Base-by-base conservation (phyloP, 2,888 invertebrate species). In the Thumatha senex region DNA sequence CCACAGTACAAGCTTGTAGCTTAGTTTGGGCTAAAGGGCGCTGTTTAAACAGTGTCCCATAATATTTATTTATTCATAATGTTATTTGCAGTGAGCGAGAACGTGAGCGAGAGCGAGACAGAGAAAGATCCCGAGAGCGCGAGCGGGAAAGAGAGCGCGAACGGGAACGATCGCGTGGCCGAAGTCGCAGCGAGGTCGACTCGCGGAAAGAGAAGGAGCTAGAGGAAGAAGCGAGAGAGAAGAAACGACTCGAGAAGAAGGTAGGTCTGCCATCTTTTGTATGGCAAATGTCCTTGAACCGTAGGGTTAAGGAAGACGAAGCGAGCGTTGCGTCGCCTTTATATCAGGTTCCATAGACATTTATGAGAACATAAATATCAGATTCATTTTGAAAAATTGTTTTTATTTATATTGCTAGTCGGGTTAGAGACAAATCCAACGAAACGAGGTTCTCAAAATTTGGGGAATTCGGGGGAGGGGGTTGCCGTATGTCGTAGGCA, bases 191-290 rank as follows among this genome's bases (percentile, higher is more conserved):
- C 83, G 91, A 94, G 84, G 82, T 86, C 9, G 96, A 96, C 76
- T 89, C 95, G 56, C 90, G 95, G 48, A 92, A 94, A 1, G 96
- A 96, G 72, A 94, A 96, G 69, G 96, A 96, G 87, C 94, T 98
- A 63, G 98, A 98, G 78, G 98, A 99, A 74, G 98, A 99, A 82
- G 93, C 95, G 14, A 95, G 98, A 51, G 98, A 99, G 76, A 94
- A 96, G 73, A 96, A 98, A 80, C 96, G 98, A 67, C 91, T 95
- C 7, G 98, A 99, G 79, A 95, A 98, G 82, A 95, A 97, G 84
- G 52, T 52, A 18, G 11, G 1, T 5, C 7, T 35, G 8, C 1
- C n/a, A n/a, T 8, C 1, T 10, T 1, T 31, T 7, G 11, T 4
- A 1, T 10, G n/a, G 33, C 12, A 2, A 5, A 5, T 7, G 40